Percentiles rank a stretch among this genome's conserved stretches.
Conservation (phyloP, 1,140 invertebrate species). For the Lucilia sericata region DNA sequence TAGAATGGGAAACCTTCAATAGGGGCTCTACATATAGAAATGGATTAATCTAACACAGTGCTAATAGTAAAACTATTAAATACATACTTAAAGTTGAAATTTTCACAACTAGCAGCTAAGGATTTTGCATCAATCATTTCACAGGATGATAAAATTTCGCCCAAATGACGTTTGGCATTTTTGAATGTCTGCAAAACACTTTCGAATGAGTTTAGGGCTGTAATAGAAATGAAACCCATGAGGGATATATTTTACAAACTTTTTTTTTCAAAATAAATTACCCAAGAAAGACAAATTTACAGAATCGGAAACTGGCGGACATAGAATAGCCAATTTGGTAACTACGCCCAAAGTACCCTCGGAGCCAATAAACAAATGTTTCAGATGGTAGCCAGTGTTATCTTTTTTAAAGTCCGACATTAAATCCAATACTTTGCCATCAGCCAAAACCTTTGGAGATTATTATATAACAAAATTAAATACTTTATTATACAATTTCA, state of each 20-base stretch:
- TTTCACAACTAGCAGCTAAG: conserved; percentile 72
- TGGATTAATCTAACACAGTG: neutral
- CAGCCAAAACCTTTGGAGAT: conserved; percentile 81
- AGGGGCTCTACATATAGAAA: conserved; percentile 61
- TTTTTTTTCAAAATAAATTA: conserved; percentile 66
- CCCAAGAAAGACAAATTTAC: conserved; percentile 90
- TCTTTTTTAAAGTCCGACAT: conserved; percentile 92
- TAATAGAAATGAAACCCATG: neutral
- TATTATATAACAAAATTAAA: neutral
- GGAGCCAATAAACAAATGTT: conserved; percentile 97
- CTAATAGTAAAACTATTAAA: too few relatives aligned
- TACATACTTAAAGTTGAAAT: conserved; percentile 73
- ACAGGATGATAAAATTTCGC: conserved; percentile 93
- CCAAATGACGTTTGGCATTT: conserved; percentile 79
- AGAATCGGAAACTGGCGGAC: conserved; percentile 83
- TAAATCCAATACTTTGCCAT: conserved; percentile 88
- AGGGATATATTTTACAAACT: neutral
- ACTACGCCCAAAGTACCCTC: conserved; percentile 97
- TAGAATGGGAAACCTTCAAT: conserved; percentile 84
- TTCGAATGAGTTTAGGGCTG: conserved; percentile 68
- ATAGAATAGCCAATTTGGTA: conserved; percentile 92
- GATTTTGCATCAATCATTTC: conserved; percentile 89
- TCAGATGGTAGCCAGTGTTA: conserved; percentile 97
- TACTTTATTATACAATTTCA: neutral
- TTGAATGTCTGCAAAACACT: conserved; percentile 81